Evolutionary conservation across 2,797 vertebrate genomes (phyloP).

Genomic region (Centropyge bicolor): DNA sequence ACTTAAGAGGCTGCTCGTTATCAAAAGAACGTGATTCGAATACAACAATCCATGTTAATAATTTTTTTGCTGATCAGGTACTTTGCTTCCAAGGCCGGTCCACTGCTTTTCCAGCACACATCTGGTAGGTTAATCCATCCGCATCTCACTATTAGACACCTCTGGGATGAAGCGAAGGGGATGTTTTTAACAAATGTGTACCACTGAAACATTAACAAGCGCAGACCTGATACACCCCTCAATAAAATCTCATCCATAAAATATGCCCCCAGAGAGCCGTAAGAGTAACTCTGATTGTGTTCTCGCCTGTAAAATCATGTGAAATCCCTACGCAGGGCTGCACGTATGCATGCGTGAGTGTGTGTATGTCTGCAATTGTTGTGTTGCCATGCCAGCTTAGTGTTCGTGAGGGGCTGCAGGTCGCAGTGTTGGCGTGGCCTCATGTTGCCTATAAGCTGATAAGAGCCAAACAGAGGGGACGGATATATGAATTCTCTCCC

Average conservation of each 20-base stretch:
- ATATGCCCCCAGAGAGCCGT: conserved; percentile 6
- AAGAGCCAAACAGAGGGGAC: conserved; percentile 79
- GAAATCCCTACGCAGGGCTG: background rate
- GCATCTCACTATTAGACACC: conserved; percentile 4
- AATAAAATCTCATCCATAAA: conserved; percentile 27
- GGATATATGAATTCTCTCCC: conserved; percentile 77
- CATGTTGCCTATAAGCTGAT: conserved; percentile 83
- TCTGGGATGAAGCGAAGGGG: conserved; percentile 10
- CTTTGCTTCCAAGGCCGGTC: conserved; percentile 24
- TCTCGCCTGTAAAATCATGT: conserved; percentile 7
- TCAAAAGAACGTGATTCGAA: conserved; percentile 40
- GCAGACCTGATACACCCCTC: conserved; percentile 26
- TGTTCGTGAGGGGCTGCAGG: conserved; percentile 47
- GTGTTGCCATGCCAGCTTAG: conserved; percentile 61
- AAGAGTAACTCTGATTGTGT: conserved; percentile 16
- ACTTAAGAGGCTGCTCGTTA: conserved; percentile 28
- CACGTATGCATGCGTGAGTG: background rate
- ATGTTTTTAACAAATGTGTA: conserved; percentile 43
- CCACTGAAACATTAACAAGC: conserved; percentile 7
- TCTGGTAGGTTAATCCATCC: conserved; percentile 48
- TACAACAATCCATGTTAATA: conserved; percentile 15
- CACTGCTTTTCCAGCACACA: conserved; percentile 39
- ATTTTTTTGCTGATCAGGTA: conserved; percentile 33
- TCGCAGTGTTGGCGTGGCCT: conserved; percentile 70
- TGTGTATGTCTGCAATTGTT: conserved; percentile 59